Base-by-base conservation (phyloP, 92 coral and sea anemone genomes). In the Siderastrea siderea region DNA sequence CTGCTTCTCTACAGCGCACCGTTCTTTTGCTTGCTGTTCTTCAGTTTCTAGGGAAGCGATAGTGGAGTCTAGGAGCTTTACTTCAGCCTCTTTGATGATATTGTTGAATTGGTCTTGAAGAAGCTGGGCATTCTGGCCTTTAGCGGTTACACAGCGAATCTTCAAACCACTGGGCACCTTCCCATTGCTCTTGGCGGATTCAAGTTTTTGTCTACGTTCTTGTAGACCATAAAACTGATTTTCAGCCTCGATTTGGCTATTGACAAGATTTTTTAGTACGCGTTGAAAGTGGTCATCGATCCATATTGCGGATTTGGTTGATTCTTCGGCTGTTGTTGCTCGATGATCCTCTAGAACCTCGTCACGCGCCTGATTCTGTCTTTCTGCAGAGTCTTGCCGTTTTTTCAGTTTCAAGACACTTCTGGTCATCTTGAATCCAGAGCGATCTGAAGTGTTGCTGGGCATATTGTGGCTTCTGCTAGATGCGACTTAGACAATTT, bases 241-340 rank as follows among this genome's bases (percentile, higher is more conserved):
- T 46, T 70, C 75, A 44, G 54, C 75, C 5, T 70, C 54, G 75
- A 70, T 70, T 4, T 3, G 16, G 83, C 54, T 50, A 6, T 47
- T 44, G 70, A 48, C 67, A 57, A 78, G 83, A 3, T 67, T 78
- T 78, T 78, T 55, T 26, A 78, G 51, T 10, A 78, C 51, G 71
- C 68, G 70, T 78, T 78, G 51, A 59, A 78, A 78, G 70, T 78
- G 67, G 83, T 78, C 83, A 57, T 78, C 83, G 71, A 78, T 78
- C 71, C 83, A 78, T 17, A 78, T 17, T 59, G 46, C 1, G 71
- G 83, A 59, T 59, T 78, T 71, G 0, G 70, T 66, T 59, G 71
- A 57, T 16, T 78, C 71, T 59, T 78, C 62, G 64, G 64, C 38
- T 59, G 69, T 14, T 46, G 71, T 38, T 59, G 83, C 64, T 78